A percentile compares a stretch with the other conserved stretches of the same genome.
Conservation (phyloP, 2,888 invertebrate genomes). For the Leuctra nigra region DNA sequence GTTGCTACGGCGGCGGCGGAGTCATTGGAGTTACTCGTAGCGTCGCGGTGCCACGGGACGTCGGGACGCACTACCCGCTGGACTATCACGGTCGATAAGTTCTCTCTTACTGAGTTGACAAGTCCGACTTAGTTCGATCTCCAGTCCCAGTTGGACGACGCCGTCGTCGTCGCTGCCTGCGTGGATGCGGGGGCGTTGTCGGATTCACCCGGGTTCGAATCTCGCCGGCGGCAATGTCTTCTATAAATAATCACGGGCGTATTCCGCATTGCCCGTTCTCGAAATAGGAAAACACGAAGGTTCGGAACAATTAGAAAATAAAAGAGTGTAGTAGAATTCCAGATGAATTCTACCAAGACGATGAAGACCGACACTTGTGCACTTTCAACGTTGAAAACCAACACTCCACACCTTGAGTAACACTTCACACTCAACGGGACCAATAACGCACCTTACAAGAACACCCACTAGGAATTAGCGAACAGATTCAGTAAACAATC, state of each 20-base stretch:
- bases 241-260: background rate
- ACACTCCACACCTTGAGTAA: no score
- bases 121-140: slow-evolving; percentile 20
- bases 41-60: background rate
- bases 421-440: no score
- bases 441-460: no score
- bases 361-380: no score
- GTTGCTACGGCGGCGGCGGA: slow-evolving; percentile 23
- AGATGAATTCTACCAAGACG: no score
- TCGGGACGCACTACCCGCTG: background rate
- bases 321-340: no score
- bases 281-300: background rate
- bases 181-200: background rate
- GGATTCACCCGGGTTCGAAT: background rate
- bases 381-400: no score
- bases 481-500: no score
- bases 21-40: slow-evolving; percentile 16
- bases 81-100: background rate
- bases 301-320: background rate
- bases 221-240: background rate
- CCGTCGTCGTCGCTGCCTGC: background rate
- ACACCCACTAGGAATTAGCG: no score
- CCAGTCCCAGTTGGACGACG: slow-evolving; percentile 31
- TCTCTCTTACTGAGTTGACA: slow-evolving; percentile 1
- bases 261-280: background rate